Evolutionary conservation across 2,797 vertebrate species (phyloP).

Genomic region (Clarias fuscus): DNA sequence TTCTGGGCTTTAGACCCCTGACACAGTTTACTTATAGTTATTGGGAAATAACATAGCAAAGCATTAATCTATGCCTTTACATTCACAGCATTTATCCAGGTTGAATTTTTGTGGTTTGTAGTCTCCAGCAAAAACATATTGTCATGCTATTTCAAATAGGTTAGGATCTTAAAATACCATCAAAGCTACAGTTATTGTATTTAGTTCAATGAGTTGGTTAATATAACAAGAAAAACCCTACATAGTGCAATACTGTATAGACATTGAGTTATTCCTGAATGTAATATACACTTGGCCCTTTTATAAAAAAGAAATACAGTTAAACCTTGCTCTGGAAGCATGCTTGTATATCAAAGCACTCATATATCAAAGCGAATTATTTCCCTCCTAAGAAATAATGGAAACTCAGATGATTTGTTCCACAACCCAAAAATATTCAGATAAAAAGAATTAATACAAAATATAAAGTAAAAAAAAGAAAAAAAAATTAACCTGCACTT

Average conservation of each 20-base stretch:
- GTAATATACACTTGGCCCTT: not conserved
- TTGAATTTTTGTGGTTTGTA: not conserved
- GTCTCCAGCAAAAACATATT: not conserved
- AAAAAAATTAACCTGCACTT: too few relatives aligned
- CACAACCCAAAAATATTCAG: too few relatives aligned
- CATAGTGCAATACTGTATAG: not conserved
- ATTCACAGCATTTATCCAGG: not conserved
- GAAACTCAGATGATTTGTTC: too few relatives aligned
- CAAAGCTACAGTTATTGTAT: not conserved
- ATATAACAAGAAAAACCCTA: not conserved
- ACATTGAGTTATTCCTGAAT: not conserved
- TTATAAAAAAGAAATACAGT: not conserved
- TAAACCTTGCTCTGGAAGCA: too few relatives aligned
- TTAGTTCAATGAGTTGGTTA: not conserved
- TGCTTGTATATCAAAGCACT: too few relatives aligned
- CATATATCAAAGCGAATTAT: too few relatives aligned
- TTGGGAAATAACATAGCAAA: not conserved
- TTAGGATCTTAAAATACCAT: not conserved
- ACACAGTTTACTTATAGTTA: not conserved
- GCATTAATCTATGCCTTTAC: not conserved
- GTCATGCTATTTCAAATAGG: not conserved
- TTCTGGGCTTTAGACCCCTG: not conserved
- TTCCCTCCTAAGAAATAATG: too few relatives aligned
- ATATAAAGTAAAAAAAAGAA: too few relatives aligned
- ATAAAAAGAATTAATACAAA: too few relatives aligned